Percentiles rank a stretch among this genome's conserved stretches.
These are phyloP conservation scores for Neomorphus geoffroyi DNA, from an alignment of 2,797 vertebrate genomes.

Conservation along the genomic window DNA sequence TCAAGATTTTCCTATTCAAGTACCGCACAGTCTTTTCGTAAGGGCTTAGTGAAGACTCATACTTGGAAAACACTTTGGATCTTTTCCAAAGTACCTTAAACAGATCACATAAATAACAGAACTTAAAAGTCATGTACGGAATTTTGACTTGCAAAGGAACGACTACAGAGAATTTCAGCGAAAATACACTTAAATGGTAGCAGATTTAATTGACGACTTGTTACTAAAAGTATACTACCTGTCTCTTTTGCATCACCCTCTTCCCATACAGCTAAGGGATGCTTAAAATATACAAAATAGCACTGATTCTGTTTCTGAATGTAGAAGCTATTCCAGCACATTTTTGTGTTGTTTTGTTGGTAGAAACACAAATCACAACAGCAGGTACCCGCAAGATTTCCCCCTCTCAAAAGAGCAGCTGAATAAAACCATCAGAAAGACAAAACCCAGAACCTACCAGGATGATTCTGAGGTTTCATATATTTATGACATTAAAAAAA, in stretches of 20 bases:
- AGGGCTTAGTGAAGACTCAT: not conserved
- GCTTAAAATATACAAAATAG: not conserved
- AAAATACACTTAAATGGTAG: too few species aligned
- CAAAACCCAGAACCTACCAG: not conserved
- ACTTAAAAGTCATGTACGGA: not conserved
- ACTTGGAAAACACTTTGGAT: not conserved
- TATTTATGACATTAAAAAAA: not conserved
- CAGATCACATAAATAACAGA: not conserved
- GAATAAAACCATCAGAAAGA: not conserved
- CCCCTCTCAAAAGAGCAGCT: not conserved
- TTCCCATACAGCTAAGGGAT: not conserved
- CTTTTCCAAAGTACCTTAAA: not conserved
- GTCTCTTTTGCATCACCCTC: too few species aligned
- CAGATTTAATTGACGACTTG: too few species aligned
- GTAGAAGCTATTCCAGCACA: not conserved
- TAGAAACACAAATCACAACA: not conserved
- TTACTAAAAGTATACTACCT: too few species aligned
- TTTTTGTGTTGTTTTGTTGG: not conserved
- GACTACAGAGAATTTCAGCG: too few species aligned
- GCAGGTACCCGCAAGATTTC: not conserved
- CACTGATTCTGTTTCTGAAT: not conserved
- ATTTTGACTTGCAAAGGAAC: not conserved
- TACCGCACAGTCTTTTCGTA: not conserved
- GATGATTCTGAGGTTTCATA: not conserved
- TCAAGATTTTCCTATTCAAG: not conserved